Evolutionary conservation across 2,888 invertebrate species (phyloP).

Genomic region (Phasia obesa): DNA sequence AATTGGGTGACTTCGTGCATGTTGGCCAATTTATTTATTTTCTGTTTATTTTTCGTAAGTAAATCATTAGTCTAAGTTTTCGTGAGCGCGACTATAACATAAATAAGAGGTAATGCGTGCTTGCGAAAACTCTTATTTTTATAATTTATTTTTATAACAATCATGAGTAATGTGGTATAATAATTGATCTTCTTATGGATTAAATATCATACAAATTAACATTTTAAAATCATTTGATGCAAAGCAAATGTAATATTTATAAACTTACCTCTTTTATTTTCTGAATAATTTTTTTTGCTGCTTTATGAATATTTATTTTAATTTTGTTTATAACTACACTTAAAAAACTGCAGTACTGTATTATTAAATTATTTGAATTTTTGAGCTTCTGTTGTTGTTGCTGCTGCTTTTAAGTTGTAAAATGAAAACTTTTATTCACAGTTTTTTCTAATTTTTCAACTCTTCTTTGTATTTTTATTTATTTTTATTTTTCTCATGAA

Average conservation of each 20-base stretch:
- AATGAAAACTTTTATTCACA: slow-evolving; percentile 37
- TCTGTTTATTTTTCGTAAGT: no score
- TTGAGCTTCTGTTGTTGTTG: not conserved
- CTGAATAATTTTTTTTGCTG: slow-evolving; percentile 31
- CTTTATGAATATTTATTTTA: slow-evolving; percentile 45
- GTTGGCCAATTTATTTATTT: no score
- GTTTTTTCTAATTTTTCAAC: slow-evolving; percentile 9
- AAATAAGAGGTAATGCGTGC: no score
- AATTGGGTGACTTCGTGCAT: no score
- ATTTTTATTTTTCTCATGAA: slow-evolving; percentile 37
- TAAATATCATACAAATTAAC: no score
- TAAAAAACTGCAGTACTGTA: slow-evolving; percentile 38
- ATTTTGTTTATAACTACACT: slow-evolving; percentile 58
- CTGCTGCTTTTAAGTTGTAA: slow-evolving; percentile 11
- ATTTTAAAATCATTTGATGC: slow-evolving; percentile 16
- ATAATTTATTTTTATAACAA: no score
- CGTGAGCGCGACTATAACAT: no score
- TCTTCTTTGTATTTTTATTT: slow-evolving; percentile 2
- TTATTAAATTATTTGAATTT: slow-evolving; percentile 14
- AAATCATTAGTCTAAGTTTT: no score
- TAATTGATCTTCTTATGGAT: no score
- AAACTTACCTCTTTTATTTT: slow-evolving; percentile 52
- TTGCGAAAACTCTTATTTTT: no score
- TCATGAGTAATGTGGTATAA: no score
- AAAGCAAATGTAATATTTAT: slow-evolving; percentile 3